A percentile compares a stretch with the other conserved stretches of the same genome.
Evolutionary conservation across 37 sponge, comb jelly and placozoan species (phyloP).

Genomic region (Hormiphora californensis): DNA sequence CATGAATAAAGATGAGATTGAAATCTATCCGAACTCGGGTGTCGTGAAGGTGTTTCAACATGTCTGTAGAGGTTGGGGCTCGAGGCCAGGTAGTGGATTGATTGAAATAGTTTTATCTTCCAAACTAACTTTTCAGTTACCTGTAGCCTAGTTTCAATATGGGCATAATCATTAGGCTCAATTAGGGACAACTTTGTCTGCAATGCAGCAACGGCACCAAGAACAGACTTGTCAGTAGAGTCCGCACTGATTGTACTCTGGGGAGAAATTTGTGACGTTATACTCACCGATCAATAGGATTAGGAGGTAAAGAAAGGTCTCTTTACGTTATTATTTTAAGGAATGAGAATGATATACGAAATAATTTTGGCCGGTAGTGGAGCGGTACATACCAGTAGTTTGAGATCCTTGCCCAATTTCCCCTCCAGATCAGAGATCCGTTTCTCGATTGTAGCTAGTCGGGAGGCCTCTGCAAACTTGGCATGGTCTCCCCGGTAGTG

Average conservation of each 20-base stretch:
- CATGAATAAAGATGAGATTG: too few species aligned
- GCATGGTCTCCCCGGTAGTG: conserved; percentile 54
- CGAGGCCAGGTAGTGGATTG: too few species aligned
- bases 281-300: too few species aligned
- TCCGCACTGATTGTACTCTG: conserved; percentile 45
- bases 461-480: conserved; percentile 41
- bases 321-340: not conserved
- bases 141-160: conserved; percentile 39
- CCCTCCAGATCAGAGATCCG: conserved; percentile 3
- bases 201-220: conserved; percentile 1
- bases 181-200: conserved; percentile 52
- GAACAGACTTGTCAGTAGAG: not conserved
- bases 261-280: too few species aligned
- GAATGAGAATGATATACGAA: not conserved
- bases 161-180: conserved; percentile 51
- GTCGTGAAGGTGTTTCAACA: too few species aligned
- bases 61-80: too few species aligned
- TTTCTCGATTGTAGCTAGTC: conserved; percentile 36
- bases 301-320: not conserved
- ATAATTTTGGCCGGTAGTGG: not conserved
- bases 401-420: conserved; percentile 33
- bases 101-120: too few species aligned
- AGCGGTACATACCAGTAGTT: not conserved
- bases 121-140: too few species aligned
- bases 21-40: too few species aligned